Evolutionary conservation across 35 echinoderm and acorn worm genomes (phyloP).

Genomic region (Ophiothrix spiculata): DNA sequence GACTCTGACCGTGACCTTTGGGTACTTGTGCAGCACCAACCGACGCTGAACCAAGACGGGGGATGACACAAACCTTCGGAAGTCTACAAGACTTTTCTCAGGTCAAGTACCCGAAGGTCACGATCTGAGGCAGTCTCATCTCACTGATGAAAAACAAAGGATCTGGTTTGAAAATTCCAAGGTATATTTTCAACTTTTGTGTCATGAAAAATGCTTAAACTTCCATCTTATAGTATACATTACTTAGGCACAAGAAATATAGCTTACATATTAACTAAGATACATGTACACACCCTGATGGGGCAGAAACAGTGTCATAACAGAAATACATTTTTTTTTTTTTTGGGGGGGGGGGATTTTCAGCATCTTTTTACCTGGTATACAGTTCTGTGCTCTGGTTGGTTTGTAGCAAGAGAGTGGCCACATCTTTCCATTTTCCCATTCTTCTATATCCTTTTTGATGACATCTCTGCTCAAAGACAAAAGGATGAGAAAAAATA

Average conservation of each 20-base stretch:
- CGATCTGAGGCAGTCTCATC: too few species aligned
- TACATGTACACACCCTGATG: background rate
- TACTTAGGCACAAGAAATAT: background rate
- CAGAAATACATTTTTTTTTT: background rate
- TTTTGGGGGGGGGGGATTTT: background rate
- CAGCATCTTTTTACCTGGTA: slow-evolving; percentile 46
- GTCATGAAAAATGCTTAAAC: background rate
- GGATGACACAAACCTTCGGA: too few species aligned
- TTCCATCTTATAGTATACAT: background rate
- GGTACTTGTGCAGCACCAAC: too few species aligned
- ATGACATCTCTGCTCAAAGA: slow-evolving; percentile 55
- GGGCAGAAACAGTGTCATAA: background rate
- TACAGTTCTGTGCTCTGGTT: slow-evolving; percentile 53
- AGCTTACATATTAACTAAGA: background rate
- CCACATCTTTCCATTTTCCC: slow-evolving; percentile 83
- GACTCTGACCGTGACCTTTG: too few species aligned
- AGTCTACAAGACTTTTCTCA: too few species aligned
- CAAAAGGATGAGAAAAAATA: background rate
- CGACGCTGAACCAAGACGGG: too few species aligned
- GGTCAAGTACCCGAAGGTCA: too few species aligned
- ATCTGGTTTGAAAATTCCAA: too few species aligned
- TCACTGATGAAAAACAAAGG: too few species aligned
- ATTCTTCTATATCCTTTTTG: slow-evolving; percentile 74
- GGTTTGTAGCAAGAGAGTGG: slow-evolving; percentile 70
- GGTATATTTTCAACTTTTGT: too few species aligned